phyloP scores from a whole-genome alignment of 2,113 vertebrate genomes.

The Zootoca vivipara region DNA sequence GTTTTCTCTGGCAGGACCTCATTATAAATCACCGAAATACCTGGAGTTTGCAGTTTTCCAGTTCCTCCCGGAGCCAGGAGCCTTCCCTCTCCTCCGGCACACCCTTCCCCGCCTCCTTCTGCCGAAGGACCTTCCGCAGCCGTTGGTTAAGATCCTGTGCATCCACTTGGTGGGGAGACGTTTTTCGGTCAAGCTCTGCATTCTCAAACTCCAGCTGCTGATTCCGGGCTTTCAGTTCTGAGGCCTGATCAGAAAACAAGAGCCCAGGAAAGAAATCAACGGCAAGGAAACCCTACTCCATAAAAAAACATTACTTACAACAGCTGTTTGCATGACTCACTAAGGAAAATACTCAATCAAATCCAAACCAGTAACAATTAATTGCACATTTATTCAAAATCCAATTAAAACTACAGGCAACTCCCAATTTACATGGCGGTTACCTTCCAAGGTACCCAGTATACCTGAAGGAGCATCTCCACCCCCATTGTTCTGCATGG shows the following conservation, averaged over 20 bases:
- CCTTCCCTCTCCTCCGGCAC: constrained; percentile 68
- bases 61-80: constrained; percentile 68
- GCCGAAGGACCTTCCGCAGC: constrained; percentile 74
- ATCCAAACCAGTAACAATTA: too few species aligned
- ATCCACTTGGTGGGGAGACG: constrained; percentile 76
- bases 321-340: too few species aligned
- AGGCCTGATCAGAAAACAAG: constrained; percentile 76
- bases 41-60: constrained; percentile 71
- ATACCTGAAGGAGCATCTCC: too few species aligned
- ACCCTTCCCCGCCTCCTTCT: constrained; percentile 58
- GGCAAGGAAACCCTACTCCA: too few species aligned
- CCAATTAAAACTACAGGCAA: too few species aligned
- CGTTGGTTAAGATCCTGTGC: constrained; percentile 78
- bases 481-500: too few species aligned
- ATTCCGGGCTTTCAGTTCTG: constrained; percentile 81
- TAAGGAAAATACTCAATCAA: too few species aligned
- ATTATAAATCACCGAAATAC: constrained; percentile 37
- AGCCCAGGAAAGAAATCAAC: neutral
- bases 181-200: constrained; percentile 78
- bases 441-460: too few species aligned
- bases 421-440: too few species aligned
- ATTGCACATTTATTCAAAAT: too few species aligned
- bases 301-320: too few species aligned
- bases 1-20: neutral
- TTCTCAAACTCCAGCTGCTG: constrained; percentile 86